Evolutionary conservation across 2,113 vertebrate genomes (phyloP), one percentile per base, ranked within the genome.

Genomic region (Zeus faber): DNA sequence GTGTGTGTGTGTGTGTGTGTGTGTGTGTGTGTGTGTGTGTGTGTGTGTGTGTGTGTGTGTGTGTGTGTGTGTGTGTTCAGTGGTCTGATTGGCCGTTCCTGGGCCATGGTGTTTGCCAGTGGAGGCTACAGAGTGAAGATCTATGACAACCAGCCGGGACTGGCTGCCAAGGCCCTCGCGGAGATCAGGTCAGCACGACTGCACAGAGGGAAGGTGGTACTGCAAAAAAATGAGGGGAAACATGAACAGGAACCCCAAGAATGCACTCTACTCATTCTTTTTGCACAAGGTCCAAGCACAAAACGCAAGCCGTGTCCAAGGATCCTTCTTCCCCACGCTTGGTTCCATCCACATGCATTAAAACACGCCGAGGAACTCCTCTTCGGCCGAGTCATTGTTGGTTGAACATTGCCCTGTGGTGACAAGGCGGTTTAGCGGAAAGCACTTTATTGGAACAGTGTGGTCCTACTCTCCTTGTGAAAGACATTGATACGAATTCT

Each of bases 31-130:
- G 39, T 4, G 16, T 13, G 22, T 24, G 22, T 2, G 8, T 14
- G 22, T 3, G 44, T 24, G 21, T 25, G 22, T 48, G 13, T 18
- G 6, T 49, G 16, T 31, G 4, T 29, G 13, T 26, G 5, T 54
- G 7, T 48, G 2, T 54, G 25, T 62, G 60, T 61, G 51, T 58
- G 13, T 66, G 65, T 77, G n/a, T 72, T 29, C 54, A 99, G 96
- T 21, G 97, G 97, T 16, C 87, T 99, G 41, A 97, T 99, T 17
- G 97, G 97, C 24, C 76, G 91, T 54, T 98, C 92, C 75, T 99
- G 97, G 97, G 90, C 94, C 2, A 97, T 97, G 94, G 79, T 97
- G 48, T 99, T 99, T 79, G 76, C 88, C 72, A 89, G 94, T 50
- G 95, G 90, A 77, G 95, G 95, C 69, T 93, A 92, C 84, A 84